phyloP scores from a whole-genome alignment of 2,888 invertebrate genomes.

The Drosophila ezoana region DNA sequence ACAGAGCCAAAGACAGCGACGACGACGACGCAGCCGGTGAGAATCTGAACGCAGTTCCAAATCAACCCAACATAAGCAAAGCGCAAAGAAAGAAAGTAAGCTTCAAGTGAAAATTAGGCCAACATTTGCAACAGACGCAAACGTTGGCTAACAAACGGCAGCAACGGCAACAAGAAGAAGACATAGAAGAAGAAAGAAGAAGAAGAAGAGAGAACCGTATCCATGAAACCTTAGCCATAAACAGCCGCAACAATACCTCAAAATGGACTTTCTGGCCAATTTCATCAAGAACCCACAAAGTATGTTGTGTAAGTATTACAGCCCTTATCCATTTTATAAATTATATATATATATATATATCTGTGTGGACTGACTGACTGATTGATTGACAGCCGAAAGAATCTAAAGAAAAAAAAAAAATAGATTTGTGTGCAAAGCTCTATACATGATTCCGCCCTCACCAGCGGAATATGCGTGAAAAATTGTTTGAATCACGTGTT shows the following conservation, averaged over 20 bases:
- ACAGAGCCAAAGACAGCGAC: background rate
- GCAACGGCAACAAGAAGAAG: constrained; percentile 18
- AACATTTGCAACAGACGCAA: constrained; percentile 43
- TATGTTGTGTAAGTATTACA: constrained; percentile 76
- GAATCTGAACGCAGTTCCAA: constrained; percentile 30
- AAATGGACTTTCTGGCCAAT: constrained; percentile 80
- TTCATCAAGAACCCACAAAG: constrained; percentile 66
- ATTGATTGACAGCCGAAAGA: background rate
- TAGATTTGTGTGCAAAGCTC: too few species aligned
- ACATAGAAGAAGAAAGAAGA: background rate
- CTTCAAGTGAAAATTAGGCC: constrained; percentile 69
- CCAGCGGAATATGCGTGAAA: constrained; percentile 1
- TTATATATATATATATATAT: constrained; percentile 1
- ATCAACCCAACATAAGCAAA: constrained; percentile 17
- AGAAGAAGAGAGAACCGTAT: constrained; percentile 17
- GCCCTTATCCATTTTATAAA: background rate
- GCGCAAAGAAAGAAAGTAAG: constrained; percentile 62
- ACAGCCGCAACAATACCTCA: constrained; percentile 20
- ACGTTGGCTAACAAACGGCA: constrained; percentile 33
- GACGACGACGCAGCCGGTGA: constrained; percentile 32
- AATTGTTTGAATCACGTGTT: too few species aligned
- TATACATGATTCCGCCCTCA: background rate
- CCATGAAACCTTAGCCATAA: constrained; percentile 37
- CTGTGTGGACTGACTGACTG: background rate
- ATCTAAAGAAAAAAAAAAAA: too few species aligned